Percentiles rank a stretch among this genome's conserved stretches.
phyloP scores from a whole-genome alignment of 53 echinoderm and acorn worm genomes.

The Patiria pectinifera region DNA sequence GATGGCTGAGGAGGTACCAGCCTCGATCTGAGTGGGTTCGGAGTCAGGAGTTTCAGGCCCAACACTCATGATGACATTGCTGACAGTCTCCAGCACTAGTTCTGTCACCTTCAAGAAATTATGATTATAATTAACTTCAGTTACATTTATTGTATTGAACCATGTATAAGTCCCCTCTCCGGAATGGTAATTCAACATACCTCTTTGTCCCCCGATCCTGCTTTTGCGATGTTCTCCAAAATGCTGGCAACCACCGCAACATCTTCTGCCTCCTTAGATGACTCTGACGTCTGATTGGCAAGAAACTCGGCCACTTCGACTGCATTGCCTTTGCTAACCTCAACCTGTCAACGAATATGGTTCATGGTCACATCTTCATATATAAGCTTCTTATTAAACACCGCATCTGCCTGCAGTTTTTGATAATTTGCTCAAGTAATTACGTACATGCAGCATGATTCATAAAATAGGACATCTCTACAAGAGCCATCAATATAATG shows the following conservation, averaged over 20 bases:
- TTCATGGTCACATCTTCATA: too few species aligned
- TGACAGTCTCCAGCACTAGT: slow-evolving; percentile 62
- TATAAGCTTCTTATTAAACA: too few species aligned
- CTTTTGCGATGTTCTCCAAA: background rate
- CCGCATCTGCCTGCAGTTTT: too few species aligned
- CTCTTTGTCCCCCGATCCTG: background rate
- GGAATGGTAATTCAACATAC: background rate
- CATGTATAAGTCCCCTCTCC: too few species aligned
- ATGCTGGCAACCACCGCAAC: background rate
- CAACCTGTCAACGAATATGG: background rate
- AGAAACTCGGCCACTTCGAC: slow-evolving; percentile 53
- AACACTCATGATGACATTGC: slow-evolving; percentile 26
- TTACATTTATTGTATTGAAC: too few species aligned
- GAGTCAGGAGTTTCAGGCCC: background rate
- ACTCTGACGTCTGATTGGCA: slow-evolving; percentile 28
- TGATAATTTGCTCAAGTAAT: too few species aligned
- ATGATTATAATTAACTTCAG: background rate
- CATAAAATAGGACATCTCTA: background rate
- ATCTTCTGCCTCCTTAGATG: background rate
- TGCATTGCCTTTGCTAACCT: slow-evolving; percentile 31
- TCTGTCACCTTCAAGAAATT: slow-evolving; percentile 56
- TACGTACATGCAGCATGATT: too few species aligned
- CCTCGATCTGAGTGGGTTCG: background rate
- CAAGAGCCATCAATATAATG: background rate
- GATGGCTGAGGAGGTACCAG: slow-evolving; percentile 32